These are phyloP conservation scores for Dendrophyllia cribrosa DNA, from an alignment of 64 coral and sea anemone genomes.

Conservation along the genomic window DNA sequence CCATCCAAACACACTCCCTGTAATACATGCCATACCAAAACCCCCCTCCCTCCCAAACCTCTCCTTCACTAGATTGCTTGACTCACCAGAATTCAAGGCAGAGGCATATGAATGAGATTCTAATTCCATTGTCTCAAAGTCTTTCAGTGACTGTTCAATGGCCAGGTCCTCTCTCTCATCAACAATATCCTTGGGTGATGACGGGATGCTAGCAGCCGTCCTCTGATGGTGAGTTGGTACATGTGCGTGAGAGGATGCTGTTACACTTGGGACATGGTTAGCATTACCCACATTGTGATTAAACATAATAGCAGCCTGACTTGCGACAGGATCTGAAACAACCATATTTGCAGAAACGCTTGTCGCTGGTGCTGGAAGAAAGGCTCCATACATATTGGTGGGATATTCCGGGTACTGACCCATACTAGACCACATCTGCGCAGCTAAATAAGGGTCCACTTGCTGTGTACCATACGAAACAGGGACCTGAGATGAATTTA, in stretches of 20 bases:
- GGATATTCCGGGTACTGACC: slow-evolving; percentile 15
- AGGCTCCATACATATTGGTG: slow-evolving; percentile 19
- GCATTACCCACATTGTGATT: slow-evolving; percentile 19
- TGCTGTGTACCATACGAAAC: slow-evolving; percentile 14
- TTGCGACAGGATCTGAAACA: slow-evolving; percentile 10
- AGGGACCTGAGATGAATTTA: background rate
- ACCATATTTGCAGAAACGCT: slow-evolving; percentile 20
- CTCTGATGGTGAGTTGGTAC: background rate
- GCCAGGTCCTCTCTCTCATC: slow-evolving; percentile 88
- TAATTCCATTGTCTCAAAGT: slow-evolving; percentile 66
- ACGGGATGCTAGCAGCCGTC: background rate
- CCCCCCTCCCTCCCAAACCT: too few species aligned
- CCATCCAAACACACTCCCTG: too few species aligned
- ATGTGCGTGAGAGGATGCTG: background rate
- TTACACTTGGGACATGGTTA: slow-evolving; percentile 1
- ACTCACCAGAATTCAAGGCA: slow-evolving; percentile 66
- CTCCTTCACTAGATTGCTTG: background rate
- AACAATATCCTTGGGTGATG: slow-evolving; percentile 62
- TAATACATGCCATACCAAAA: too few species aligned
- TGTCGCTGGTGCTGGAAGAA: background rate
- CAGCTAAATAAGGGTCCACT: slow-evolving; percentile 32
- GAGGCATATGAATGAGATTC: slow-evolving; percentile 84
- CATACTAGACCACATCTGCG: slow-evolving; percentile 20
- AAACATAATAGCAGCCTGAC: background rate
- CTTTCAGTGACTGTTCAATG: slow-evolving; percentile 76